Conservation (phyloP, 2,888 invertebrate species). For the Ditylenchus weischeri region DNA sequence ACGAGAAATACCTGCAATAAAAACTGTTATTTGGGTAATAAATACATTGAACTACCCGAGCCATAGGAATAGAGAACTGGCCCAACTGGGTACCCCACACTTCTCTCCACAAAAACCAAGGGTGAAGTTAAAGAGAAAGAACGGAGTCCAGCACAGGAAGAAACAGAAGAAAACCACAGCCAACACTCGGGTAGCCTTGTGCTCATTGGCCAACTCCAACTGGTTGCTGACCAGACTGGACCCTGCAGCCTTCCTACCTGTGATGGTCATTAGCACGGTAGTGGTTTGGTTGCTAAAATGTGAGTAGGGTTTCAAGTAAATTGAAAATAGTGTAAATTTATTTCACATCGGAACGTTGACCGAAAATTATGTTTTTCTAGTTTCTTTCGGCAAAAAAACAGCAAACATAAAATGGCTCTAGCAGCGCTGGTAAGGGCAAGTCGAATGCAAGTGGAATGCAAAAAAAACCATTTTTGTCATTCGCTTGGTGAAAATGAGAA, state of each 20-base stretch:
- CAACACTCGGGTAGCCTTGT: slow-evolving; percentile 90
- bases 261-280: slow-evolving; percentile 1
- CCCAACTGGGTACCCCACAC: slow-evolving; percentile 59
- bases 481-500: too few relatives aligned
- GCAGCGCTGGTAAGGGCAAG: too few relatives aligned
- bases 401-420: too few relatives aligned
- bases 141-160: slow-evolving; percentile 90
- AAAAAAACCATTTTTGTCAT: too few relatives aligned
- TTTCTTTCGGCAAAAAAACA: too few relatives aligned
- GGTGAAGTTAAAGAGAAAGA: slow-evolving; percentile 82
- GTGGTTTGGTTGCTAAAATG: slow-evolving; percentile 5
- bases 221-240: slow-evolving; percentile 7
- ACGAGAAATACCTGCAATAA: slow-evolving; percentile 57
- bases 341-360: too few relatives aligned
- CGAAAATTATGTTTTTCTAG: too few relatives aligned
- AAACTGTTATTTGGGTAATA: neutral
- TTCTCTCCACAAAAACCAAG: slow-evolving; percentile 71
- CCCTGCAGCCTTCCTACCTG: slow-evolving; percentile 1
- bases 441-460: too few relatives aligned
- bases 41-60: slow-evolving; percentile 69
- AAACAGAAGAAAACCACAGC: slow-evolving; percentile 92
- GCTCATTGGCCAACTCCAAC: slow-evolving; percentile 64
- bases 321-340: too few relatives aligned
- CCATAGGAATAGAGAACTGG: slow-evolving; percentile 77
- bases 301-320: too few relatives aligned